Evolutionary conservation across 2,113 vertebrate genomes (phyloP).

Genomic region (Rousettus leschenaultii): DNA sequence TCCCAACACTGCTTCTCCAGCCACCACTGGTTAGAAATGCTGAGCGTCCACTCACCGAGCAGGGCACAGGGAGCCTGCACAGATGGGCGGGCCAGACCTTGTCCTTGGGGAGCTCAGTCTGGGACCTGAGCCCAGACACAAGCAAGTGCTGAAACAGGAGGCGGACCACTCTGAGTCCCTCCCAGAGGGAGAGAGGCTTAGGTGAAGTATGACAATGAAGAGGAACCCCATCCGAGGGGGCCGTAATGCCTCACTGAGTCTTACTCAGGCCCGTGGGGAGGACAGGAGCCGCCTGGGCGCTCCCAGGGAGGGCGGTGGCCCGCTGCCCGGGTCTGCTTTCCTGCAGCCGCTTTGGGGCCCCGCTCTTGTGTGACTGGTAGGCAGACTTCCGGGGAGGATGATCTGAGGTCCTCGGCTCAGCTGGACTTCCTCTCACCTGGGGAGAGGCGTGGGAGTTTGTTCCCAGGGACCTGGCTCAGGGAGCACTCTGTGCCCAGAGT

Average conservation of each 20-base stretch:
- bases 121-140: background rate
- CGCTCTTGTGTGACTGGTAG: too few relatives aligned
- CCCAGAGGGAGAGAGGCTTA: background rate
- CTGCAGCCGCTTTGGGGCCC: too few relatives aligned
- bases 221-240: background rate
- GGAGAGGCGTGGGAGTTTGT: background rate
- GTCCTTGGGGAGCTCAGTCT: background rate
- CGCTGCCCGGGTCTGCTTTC: too few relatives aligned
- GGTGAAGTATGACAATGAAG: too few relatives aligned
- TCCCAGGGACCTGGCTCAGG: background rate
- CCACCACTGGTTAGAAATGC: background rate
- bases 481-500: too few relatives aligned
- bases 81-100: background rate
- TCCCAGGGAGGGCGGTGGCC: too few relatives aligned
- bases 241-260: too few relatives aligned
- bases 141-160: too few relatives aligned
- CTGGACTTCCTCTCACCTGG: background rate
- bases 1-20: background rate
- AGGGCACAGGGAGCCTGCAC: fast-evolving
- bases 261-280: background rate
- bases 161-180: background rate
- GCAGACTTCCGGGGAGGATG: background rate
- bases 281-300: too few relatives aligned
- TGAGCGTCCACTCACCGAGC: background rate
- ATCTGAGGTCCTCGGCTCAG: background rate